These are phyloP conservation scores for Rotaria socialis DNA, from an alignment of 2,888 invertebrate species.

Conservation along the genomic window DNA sequence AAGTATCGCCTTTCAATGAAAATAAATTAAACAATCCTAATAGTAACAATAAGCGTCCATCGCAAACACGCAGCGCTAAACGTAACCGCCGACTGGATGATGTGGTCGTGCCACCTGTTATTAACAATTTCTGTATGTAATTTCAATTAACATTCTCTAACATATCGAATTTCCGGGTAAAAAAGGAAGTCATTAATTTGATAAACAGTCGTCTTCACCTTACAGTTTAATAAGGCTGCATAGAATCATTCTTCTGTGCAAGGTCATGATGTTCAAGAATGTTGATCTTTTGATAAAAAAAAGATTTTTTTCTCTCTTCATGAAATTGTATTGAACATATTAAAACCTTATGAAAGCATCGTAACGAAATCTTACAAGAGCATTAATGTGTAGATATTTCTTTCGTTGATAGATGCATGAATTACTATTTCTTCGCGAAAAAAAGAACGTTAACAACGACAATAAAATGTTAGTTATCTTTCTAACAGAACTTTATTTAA, in stretches of 20 bases:
- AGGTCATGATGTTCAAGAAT: neutral
- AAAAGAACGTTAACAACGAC: no score
- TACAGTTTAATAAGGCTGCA: no score
- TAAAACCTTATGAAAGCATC: neutral
- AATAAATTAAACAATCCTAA: neutral
- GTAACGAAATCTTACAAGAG: neutral
- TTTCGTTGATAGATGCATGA: no score
- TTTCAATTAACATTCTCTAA: neutral
- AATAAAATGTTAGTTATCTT: no score
- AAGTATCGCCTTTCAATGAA: neutral
- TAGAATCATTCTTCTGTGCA: neutral
- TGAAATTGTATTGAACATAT: neutral
- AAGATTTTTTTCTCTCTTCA: neutral
- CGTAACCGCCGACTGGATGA: neutral
- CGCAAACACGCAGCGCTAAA: slow-evolving; percentile 28
- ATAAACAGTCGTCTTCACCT: no score
- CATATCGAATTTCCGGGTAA: no score
- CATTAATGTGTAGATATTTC: no score
- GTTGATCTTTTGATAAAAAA: neutral
- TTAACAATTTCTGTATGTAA: slow-evolving; percentile 19
- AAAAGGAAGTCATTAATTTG: no score
- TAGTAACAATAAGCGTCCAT: neutral
- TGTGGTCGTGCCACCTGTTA: neutral
- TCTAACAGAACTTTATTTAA: no score
- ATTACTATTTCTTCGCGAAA: no score